These are phyloP conservation scores for Echinops telfairi DNA, from an alignment of 2,113 vertebrate genomes.

Conservation along the genomic window DNA sequence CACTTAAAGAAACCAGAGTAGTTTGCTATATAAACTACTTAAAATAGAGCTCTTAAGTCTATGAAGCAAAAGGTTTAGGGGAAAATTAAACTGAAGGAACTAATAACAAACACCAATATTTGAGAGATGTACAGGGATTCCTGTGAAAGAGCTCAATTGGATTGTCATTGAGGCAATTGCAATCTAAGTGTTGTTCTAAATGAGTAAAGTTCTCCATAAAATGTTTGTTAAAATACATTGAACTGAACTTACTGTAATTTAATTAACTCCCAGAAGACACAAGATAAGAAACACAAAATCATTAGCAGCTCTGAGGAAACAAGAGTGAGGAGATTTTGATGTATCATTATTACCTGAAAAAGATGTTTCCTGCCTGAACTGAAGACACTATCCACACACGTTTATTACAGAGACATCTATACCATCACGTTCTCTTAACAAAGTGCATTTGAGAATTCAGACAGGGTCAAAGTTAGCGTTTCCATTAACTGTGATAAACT, in stretches of 20 bases:
- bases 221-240: background rate
- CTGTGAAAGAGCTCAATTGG: background rate
- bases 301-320: background rate
- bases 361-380: background rate
- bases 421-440: background rate
- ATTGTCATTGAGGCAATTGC: background rate
- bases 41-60: background rate
- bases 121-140: background rate
- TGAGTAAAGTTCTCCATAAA: background rate
- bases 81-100: background rate
- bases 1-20: background rate
- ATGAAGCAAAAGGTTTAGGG: background rate
- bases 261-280: conserved; percentile 54
- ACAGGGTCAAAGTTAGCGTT: conserved; percentile 55
- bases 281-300: conserved; percentile 24
- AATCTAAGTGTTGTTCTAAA: background rate
- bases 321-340: conserved; percentile 34
- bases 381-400: background rate
- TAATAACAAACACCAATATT: background rate
- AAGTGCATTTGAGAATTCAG: background rate
- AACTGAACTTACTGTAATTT: conserved; percentile 52
- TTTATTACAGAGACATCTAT: conserved; percentile 49
- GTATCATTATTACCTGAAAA: conserved; percentile 52
- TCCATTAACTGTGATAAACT: conserved; percentile 53
- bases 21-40: background rate